Conservation (phyloP, 1,140 invertebrate genomes). For the Drosophila kohkoa region DNA sequence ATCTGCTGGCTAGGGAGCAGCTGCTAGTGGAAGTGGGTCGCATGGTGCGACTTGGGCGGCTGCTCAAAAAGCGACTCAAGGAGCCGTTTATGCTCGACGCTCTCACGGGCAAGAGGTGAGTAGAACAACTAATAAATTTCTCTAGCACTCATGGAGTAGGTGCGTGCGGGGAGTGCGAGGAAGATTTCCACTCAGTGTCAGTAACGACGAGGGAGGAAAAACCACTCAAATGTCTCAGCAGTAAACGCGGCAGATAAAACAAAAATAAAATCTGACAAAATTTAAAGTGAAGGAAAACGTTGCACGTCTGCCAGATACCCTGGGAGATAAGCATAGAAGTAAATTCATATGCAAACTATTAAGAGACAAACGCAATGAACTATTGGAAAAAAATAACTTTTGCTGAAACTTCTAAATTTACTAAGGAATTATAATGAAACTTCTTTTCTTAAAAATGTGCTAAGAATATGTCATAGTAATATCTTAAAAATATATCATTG, state of each 20-base stretch:
- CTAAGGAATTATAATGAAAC: too few species aligned
- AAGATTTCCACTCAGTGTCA: neutral
- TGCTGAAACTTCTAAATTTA: neutral
- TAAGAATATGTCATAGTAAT: too few species aligned
- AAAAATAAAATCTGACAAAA: conserved; percentile 61
- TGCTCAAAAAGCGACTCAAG: conserved; percentile 89
- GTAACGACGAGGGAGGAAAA: neutral
- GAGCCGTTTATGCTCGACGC: conserved; percentile 86
- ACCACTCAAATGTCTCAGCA: conserved; percentile 7
- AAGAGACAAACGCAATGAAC: neutral
- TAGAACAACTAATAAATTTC: conserved; percentile 7
- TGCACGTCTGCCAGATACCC: neutral
- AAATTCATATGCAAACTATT: neutral
- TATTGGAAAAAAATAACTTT: neutral
- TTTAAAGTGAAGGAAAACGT: conserved; percentile 18
- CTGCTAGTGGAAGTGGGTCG: conserved; percentile 90
- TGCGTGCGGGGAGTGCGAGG: conserved; percentile 1
- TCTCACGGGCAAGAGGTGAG: conserved; percentile 78
- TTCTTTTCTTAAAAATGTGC: too few species aligned
- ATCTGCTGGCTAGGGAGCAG: conserved; percentile 88
- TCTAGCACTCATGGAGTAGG: neutral
- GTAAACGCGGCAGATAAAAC: conserved; percentile 36
- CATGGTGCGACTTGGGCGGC: conserved; percentile 89
- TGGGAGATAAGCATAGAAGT: neutral
- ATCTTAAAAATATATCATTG: too few species aligned